Evolutionary conservation across 1,140 invertebrate species (phyloP).

Genomic region (Coptotermes formosanus): DNA sequence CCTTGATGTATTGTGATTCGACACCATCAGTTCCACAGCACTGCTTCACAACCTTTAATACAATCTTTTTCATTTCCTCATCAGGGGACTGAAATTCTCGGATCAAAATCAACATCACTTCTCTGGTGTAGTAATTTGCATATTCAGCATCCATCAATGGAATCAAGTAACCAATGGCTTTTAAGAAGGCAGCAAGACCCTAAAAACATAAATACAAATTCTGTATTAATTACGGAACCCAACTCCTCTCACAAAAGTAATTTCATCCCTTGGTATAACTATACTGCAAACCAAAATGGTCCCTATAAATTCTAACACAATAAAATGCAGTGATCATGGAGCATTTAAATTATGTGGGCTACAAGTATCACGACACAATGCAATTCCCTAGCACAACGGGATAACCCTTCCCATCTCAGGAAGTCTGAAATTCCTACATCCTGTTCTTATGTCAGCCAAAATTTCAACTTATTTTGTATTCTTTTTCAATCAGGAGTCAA

Average conservation of each 20-base stretch:
- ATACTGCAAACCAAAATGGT: background rate
- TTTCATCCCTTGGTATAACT: background rate
- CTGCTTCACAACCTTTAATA: conserved; percentile 99
- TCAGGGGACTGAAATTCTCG: conserved; percentile 99
- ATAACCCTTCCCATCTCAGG: too few species aligned
- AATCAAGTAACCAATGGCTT: conserved; percentile 99
- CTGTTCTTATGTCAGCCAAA: too few species aligned
- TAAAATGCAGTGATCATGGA: too few species aligned
- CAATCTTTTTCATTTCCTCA: conserved; percentile 99
- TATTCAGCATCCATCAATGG: conserved; percentile 99
- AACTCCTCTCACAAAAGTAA: conserved; percentile 31
- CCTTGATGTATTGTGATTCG: conserved; percentile 98
- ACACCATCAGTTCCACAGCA: conserved; percentile 99
- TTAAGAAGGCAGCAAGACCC: conserved; percentile 97
- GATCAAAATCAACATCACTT: conserved; percentile 99
- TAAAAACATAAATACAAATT: conserved; percentile 36
- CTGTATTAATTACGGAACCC: conserved; percentile 21
- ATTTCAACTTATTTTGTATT: too few species aligned
- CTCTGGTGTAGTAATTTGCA: conserved; percentile 98
- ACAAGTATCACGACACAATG: too few species aligned
- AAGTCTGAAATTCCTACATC: too few species aligned
- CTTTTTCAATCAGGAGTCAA: too few species aligned
- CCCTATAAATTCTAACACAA: too few species aligned
- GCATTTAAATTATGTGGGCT: too few species aligned
- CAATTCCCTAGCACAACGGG: too few species aligned